Evolutionary conservation across 2,113 vertebrate species (phyloP).

Genomic region (Protobothrops mucrosquamatus): DNA sequence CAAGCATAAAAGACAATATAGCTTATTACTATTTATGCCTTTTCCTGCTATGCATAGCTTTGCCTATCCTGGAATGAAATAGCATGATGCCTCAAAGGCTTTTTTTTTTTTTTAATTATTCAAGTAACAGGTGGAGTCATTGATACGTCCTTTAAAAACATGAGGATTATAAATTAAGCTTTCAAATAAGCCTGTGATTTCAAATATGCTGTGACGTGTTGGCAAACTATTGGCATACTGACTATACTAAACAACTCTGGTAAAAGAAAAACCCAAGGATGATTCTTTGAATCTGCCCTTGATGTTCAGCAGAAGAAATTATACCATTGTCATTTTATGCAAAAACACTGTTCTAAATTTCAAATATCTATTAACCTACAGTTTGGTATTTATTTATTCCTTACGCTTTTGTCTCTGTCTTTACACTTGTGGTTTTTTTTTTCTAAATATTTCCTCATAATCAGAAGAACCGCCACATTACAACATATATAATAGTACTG

Average conservation of each 20-base stretch:
- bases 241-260: background rate
- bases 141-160: background rate
- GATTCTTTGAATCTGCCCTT: background rate
- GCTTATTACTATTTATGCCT: background rate
- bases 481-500: slow-evolving; percentile 59
- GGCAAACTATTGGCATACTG: background rate
- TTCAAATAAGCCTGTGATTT: background rate
- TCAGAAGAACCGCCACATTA: slow-evolving; percentile 55
- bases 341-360: background rate
- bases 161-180: background rate
- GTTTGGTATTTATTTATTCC: background rate
- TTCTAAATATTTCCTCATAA: background rate
- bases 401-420: background rate
- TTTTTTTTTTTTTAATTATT: background rate
- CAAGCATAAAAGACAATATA: background rate
- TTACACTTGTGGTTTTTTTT: background rate
- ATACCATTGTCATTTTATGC: background rate
- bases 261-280: background rate
- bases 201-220: background rate
- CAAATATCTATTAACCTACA: background rate
- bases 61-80: background rate
- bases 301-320: background rate
- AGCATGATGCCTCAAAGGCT: background rate
- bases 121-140: background rate
- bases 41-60: background rate